These are phyloP conservation scores for Criorhina ranunculi DNA, from an alignment of 2,888 invertebrate genomes.

Conservation along the genomic window DNA sequence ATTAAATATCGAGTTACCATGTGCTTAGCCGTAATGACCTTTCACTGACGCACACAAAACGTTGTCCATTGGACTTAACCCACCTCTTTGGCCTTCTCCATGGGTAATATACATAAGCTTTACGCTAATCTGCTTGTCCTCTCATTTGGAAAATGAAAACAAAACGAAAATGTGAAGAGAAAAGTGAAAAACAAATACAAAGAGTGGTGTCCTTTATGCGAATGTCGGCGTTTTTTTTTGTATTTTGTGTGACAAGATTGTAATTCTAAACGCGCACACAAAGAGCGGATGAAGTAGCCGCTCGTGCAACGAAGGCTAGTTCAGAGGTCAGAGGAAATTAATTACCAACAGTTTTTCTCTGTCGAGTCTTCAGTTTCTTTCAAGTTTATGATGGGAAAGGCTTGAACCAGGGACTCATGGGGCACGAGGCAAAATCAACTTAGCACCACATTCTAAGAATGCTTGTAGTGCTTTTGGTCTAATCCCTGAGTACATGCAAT, in stretches of 20 bases:
- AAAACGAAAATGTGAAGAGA: slow-evolving; percentile 16
- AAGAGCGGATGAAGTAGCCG: slow-evolving; percentile 23
- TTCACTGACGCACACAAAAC: slow-evolving; percentile 39
- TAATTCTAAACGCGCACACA: slow-evolving; percentile 49
- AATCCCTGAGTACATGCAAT: slow-evolving; percentile 66
- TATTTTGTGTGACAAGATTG: slow-evolving; percentile 7
- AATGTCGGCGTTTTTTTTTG: slow-evolving; percentile 4
- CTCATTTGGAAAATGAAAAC: slow-evolving; percentile 72
- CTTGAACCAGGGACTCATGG: background rate
- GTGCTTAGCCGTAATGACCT: slow-evolving; percentile 63
- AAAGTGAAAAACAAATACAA: slow-evolving; percentile 51
- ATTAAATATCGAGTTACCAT: slow-evolving; percentile 40
- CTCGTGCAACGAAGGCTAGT: slow-evolving; percentile 43
- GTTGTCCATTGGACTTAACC: slow-evolving; percentile 35
- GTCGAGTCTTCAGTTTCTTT: slow-evolving; percentile 38
- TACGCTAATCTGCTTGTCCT: slow-evolving; percentile 67
- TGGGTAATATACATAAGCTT: slow-evolving; percentile 46
- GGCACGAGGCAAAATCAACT: slow-evolving; percentile 31
- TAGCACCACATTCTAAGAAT: slow-evolving; percentile 60
- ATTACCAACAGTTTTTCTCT: slow-evolving; percentile 57
- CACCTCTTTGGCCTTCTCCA: slow-evolving; percentile 40
- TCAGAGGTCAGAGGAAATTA: slow-evolving; percentile 69
- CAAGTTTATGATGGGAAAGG: slow-evolving; percentile 14
- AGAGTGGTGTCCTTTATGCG: slow-evolving; percentile 48
- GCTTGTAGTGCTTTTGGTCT: slow-evolving; percentile 44